phyloP scores from a whole-genome alignment of 2,113 vertebrate genomes.

The Myocastor coypus region DNA sequence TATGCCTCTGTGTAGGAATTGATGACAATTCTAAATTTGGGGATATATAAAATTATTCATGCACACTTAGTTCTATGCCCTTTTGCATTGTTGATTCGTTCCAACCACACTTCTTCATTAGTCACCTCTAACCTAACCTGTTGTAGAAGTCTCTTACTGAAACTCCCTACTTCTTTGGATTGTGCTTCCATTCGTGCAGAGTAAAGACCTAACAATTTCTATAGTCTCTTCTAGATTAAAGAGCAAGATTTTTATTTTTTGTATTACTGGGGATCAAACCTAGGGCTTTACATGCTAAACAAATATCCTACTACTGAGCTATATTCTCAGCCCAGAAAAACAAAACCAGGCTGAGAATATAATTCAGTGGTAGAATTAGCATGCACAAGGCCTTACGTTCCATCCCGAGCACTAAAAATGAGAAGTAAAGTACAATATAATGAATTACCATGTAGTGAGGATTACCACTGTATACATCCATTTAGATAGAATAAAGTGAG shows the following conservation, averaged over 20 bases:
- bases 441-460: neutral
- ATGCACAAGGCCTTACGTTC: neutral
- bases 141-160: neutral
- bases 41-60: neutral
- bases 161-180: neutral
- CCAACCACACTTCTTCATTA: neutral
- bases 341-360: neutral
- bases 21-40: neutral
- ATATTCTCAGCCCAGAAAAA: neutral
- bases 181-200: neutral
- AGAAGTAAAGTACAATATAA: neutral
- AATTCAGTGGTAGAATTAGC: neutral
- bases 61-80: neutral
- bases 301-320: neutral
- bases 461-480: neutral
- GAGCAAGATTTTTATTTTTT: neutral
- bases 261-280: neutral
- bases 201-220: neutral
- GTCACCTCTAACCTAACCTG: neutral
- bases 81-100: neutral
- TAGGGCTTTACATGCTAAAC: neutral
- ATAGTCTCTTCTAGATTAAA: neutral
- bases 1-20: neutral
- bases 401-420: neutral
- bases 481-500: neutral